These are phyloP conservation scores for Glaucopsyche alexis DNA, from an alignment of 2,888 invertebrate species.

Conservation along the genomic window DNA sequence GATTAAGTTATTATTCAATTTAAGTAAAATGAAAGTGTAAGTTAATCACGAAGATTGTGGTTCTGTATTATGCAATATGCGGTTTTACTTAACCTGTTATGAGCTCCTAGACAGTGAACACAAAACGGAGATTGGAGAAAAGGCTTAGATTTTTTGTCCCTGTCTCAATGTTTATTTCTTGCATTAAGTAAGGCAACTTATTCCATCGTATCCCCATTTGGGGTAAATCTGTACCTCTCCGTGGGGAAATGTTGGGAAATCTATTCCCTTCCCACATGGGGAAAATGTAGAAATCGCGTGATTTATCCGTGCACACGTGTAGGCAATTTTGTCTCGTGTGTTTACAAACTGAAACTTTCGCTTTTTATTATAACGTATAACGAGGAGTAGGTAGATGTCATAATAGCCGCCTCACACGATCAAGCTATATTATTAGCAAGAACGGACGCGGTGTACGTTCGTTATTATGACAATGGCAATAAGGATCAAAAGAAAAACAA, in stretches of 20 bases:
- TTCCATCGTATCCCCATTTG: constrained; percentile 7
- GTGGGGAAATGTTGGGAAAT: not conserved
- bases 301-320: not conserved
- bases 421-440: not conserved
- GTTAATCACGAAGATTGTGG: no score
- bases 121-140: no score
- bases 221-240: constrained; percentile 6
- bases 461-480: no score
- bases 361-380: not conserved
- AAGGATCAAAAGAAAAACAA: no score
- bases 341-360: not conserved
- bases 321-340: constrained; percentile 3
- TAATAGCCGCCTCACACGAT: not conserved
- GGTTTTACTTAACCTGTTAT: no score
- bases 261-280: not conserved
- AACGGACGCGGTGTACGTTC: no score
- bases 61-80: no score
- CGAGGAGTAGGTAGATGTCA: not conserved
- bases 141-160: not conserved
- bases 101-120: no score
- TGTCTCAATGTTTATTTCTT: not conserved
- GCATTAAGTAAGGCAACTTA: constrained; percentile 7
- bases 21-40: no score
- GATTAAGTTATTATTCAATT: no score
- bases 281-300: constrained; percentile 10